phyloP scores from a whole-genome alignment of 2,888 invertebrate species.

The Lepas anatifera region DNA sequence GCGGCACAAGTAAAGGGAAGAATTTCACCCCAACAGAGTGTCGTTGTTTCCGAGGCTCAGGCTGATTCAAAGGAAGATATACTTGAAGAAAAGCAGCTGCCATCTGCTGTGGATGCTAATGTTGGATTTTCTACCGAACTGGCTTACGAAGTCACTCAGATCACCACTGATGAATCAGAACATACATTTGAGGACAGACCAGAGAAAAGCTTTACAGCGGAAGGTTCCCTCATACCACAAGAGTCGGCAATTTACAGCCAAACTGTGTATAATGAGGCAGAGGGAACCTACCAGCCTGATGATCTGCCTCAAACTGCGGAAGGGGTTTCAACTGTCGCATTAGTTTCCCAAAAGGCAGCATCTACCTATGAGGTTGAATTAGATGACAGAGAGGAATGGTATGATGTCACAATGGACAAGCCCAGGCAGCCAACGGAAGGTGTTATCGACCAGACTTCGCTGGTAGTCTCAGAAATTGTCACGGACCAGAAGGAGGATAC shows the following conservation, averaged over 20 bases:
- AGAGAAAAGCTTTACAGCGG: not conserved
- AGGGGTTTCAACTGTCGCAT: not conserved
- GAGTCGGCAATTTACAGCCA: not conserved
- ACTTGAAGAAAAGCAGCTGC: not conserved
- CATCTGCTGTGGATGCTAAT: not conserved
- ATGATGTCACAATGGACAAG: not conserved
- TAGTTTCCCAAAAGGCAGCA: not conserved
- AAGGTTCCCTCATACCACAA: not conserved
- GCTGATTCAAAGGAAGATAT: not conserved
- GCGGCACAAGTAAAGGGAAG: not conserved
- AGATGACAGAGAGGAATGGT: not conserved
- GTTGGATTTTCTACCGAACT: not conserved
- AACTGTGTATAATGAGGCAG: not conserved
- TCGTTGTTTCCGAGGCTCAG: not conserved
- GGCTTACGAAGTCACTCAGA: not conserved
- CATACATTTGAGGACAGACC: not conserved
- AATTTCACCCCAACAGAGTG: not conserved
- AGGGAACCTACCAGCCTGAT: not conserved
- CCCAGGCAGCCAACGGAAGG: not conserved
- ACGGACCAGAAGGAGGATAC: not conserved
- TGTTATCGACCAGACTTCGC: not conserved
- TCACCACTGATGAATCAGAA: not conserved
- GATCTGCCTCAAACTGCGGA: not conserved
- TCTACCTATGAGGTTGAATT: not conserved
- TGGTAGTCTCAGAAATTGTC: not conserved